Base-by-base conservation (phyloP, 2,113 vertebrate genomes). In the Elaphurus davidianus region DNA sequence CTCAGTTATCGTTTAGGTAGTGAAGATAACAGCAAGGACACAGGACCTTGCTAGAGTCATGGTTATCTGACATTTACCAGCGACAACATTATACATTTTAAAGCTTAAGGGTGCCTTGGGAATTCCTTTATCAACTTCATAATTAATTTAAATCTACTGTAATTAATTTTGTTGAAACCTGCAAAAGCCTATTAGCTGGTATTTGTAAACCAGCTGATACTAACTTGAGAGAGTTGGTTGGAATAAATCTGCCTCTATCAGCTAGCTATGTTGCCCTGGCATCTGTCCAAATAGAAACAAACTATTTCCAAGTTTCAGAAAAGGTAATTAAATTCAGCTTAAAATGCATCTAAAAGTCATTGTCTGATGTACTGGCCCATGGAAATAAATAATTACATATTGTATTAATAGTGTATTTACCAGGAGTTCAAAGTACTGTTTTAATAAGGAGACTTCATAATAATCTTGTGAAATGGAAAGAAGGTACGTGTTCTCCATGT, bases 131-230 rank as follows among this genome's bases (percentile, higher is more conserved):
- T 97, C 88, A 97, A 97, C 27, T 90, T 98, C 54, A 45, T 79
- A 94, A 93, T 97, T 98, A 97, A 98, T 98, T 93, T 96, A 97
- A 93, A 97, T 96, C 45, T 97, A 90, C 23, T 95, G 19, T 95
- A 97, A 98, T 95, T 98, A 97, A 98, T 98, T 98, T 97, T 57
- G 76, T 91, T 96, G 83, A 98, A 97, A 98, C 91, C 79, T 96
- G 52, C 12, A 98, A 97, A 98, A 91, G 71, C 90, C 94, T 97
- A 85, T 97, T 98, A 97, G 21, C n/a, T 96, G 54, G n/a, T 94
- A 89, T 97, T 96, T 97, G 55, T 95, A 97, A 96, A 93, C 57
- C 52, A 97, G 54, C 43, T 87, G 71, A 87, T 96, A 91, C 62
- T 93, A 91, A 97, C 62, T 91, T 98, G 79, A 33, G 74, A 97